Conservation (phyloP, 2,113 vertebrate genomes). For the Natator depressus region DNA sequence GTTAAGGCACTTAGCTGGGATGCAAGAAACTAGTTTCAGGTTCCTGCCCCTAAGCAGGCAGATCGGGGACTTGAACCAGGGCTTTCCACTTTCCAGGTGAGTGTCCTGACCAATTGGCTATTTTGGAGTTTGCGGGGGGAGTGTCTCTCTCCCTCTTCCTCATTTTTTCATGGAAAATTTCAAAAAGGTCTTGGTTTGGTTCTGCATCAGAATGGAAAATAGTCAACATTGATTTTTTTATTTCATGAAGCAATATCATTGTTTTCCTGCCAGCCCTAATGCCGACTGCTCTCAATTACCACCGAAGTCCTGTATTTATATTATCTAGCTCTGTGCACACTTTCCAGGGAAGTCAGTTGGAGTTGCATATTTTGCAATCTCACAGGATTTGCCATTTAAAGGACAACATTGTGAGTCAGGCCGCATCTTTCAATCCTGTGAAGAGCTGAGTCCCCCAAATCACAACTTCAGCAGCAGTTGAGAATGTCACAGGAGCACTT, state of each 20-base stretch:
- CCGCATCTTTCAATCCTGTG: neutral
- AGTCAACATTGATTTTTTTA: neutral
- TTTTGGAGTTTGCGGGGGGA: neutral
- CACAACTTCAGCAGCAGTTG: neutral
- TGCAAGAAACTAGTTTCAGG: neutral
- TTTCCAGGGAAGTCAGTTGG: neutral
- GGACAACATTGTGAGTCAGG: fast-evolving
- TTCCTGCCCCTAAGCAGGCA: neutral
- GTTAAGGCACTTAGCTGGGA: neutral
- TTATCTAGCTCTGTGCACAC: fast-evolving
- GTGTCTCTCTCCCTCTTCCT: too few relatives aligned
- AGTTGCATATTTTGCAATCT: neutral
- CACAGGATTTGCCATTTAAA: neutral
- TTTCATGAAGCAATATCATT: neutral
- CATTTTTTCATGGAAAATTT: neutral
- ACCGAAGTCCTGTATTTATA: fast-evolving
- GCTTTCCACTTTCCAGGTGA: neutral
- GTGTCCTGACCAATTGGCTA: neutral
- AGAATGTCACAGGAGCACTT: neutral
- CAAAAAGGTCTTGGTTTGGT: neutral
- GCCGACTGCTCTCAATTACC: neutral
- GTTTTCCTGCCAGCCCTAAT: neutral
- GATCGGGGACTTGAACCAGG: neutral
- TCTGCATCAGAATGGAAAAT: neutral
- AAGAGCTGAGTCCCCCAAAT: neutral